Evolutionary conservation across 2,888 invertebrate genomes (phyloP).

Genomic region (Standfussiana lucernea): DNA sequence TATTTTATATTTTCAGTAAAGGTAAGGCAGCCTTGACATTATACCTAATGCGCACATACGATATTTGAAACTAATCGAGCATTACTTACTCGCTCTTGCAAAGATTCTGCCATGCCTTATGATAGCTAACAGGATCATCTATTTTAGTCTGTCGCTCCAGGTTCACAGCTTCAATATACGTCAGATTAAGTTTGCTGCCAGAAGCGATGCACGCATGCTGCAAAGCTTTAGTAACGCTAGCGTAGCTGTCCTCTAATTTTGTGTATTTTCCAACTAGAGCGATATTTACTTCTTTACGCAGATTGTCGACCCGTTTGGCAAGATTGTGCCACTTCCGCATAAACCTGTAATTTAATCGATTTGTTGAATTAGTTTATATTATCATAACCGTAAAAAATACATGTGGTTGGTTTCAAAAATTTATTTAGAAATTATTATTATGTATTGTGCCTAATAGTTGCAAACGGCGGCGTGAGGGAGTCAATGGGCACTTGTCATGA

Average conservation of each 20-base stretch:
- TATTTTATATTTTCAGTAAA: not conserved
- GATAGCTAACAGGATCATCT: constrained; percentile 95
- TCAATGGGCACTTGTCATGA: constrained; percentile 96
- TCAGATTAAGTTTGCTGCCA: constrained; percentile 95
- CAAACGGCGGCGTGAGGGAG: too few species aligned
- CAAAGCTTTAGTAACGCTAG: constrained; percentile 98
- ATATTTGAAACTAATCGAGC: not conserved
- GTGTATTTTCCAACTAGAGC: constrained; percentile 99
- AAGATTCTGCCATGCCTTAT: constrained; percentile 98
- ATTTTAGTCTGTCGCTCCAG: constrained; percentile 94
- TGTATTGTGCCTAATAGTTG: too few species aligned
- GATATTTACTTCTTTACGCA: constrained; percentile 96
- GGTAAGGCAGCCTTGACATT: not conserved
- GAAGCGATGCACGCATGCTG: constrained; percentile 97
- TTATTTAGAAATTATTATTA: too few species aligned
- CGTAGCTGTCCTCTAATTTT: constrained; percentile 98
- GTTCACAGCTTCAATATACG: constrained; percentile 97
- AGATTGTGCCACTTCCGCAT: constrained; percentile 97
- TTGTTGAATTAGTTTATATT: not conserved
- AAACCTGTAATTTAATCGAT: constrained; percentile 87
- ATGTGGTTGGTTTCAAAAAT: not conserved
- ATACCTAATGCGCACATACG: not conserved
- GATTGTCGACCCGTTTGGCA: constrained; percentile 95
- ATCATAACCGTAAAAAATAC: not conserved
- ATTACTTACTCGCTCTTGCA: constrained; percentile 95